Evolutionary conservation across 2,113 vertebrate genomes (phyloP).

Genomic region (Probosciger aterrimus): DNA sequence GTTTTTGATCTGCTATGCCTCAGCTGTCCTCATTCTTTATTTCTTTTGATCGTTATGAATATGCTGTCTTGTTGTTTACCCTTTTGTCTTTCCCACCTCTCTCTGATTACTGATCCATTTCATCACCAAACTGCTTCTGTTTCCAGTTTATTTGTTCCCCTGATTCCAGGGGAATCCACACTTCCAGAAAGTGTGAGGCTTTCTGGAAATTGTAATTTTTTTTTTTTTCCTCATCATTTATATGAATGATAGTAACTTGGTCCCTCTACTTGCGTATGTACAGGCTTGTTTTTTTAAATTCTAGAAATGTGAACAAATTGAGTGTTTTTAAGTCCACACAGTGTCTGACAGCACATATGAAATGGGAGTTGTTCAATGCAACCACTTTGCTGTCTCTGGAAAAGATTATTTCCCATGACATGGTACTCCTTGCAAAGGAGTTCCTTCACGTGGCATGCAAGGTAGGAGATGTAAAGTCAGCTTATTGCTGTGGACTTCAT

Average conservation of each 20-base stretch:
- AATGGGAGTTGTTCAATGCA: rapidly evolving
- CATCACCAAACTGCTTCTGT: background rate
- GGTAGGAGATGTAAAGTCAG: background rate
- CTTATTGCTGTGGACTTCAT: background rate
- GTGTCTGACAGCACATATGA: background rate
- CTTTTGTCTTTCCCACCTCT: background rate
- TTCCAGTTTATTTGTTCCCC: background rate
- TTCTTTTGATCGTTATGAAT: background rate
- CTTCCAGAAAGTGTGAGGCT: background rate
- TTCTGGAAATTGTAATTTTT: background rate
- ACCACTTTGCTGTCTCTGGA: background rate
- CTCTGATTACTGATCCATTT: background rate
- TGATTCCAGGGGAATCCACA: background rate
- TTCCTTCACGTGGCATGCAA: background rate
- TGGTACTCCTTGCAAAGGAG: background rate
- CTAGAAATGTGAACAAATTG: background rate
- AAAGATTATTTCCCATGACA: background rate
- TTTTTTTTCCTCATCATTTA: rapidly evolving
- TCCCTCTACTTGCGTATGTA: background rate
- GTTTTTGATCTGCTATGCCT: background rate
- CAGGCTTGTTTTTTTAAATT: background rate
- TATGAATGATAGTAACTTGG: background rate
- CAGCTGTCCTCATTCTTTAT: background rate
- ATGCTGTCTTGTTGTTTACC: background rate
- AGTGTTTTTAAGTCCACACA: background rate